Evolutionary conservation across 2,888 invertebrate species (phyloP).

Genomic region (Lypha dubia): DNA sequence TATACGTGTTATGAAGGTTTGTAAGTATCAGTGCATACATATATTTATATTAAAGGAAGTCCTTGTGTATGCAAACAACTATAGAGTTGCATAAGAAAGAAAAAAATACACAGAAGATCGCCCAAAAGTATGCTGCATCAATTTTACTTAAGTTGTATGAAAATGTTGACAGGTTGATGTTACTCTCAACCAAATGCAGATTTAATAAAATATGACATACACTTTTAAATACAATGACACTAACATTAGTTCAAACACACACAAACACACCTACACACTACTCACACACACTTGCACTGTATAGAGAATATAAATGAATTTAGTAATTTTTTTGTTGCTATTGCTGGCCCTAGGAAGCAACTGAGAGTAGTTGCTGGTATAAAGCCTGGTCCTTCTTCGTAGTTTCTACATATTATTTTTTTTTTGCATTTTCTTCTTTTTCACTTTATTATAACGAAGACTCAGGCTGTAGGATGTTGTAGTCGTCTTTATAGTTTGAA

Average conservation of each 20-base stretch:
- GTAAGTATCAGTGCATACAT: neutral
- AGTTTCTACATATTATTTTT: no score
- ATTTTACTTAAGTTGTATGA: slow-evolving; percentile 70
- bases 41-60: slow-evolving; percentile 18
- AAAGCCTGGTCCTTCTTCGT: slow-evolving; percentile 13
- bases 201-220: slow-evolving; percentile 72
- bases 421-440: neutral
- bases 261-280: neutral
- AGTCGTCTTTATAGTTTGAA: slow-evolving; percentile 59
- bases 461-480: slow-evolving; percentile 52
- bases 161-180: slow-evolving; percentile 73
- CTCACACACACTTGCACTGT: neutral
- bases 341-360: neutral
- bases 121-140: slow-evolving; percentile 69
- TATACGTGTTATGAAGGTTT: no score
- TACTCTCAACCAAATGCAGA: slow-evolving; percentile 71
- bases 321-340: slow-evolving; percentile 32
- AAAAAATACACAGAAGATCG: slow-evolving; percentile 2
- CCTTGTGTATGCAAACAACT: slow-evolving; percentile 38
- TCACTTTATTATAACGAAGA: slow-evolving; percentile 20
- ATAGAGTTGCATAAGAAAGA: neutral
- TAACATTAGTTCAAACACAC: neutral
- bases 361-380: neutral
- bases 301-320: neutral
- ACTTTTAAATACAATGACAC: slow-evolving; percentile 12